Evolutionary conservation across 1,140 invertebrate genomes (phyloP).

Genomic region (Choristoneura fumiferana): DNA sequence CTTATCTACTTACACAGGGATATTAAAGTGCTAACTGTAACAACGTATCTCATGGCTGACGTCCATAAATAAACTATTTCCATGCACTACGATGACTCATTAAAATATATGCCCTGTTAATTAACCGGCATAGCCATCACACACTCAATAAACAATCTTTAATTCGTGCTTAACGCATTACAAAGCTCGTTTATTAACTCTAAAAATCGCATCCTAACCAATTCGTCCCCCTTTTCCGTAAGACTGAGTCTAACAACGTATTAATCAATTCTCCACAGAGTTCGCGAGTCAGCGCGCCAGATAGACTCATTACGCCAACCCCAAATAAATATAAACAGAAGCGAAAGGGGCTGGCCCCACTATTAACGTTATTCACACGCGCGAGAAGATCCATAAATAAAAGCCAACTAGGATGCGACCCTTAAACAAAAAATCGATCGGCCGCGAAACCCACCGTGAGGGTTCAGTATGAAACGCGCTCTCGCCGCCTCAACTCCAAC

Average conservation of each 20-base stretch:
- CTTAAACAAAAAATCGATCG: slow-evolving; percentile 41
- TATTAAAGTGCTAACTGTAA: too few relatives aligned
- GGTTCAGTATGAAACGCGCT: slow-evolving; percentile 12
- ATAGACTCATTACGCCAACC: slow-evolving; percentile 72
- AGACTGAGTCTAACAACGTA: slow-evolving; percentile 22
- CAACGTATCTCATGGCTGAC: too few relatives aligned
- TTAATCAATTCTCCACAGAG: slow-evolving; percentile 60
- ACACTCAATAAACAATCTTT: slow-evolving; percentile 14
- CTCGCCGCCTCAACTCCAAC: too few relatives aligned
- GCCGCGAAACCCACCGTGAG: not conserved
- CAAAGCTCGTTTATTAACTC: slow-evolving; percentile 16
- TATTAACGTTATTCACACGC: slow-evolving; percentile 72
- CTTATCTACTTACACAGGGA: too few relatives aligned
- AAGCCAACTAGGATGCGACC: slow-evolving; percentile 50
- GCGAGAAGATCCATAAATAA: slow-evolving; percentile 69
- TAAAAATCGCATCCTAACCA: not conserved
- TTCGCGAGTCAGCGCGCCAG: slow-evolving; percentile 72
- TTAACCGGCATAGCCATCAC: not conserved
- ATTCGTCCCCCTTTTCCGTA: slow-evolving; percentile 20
- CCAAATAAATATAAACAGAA: slow-evolving; percentile 76
- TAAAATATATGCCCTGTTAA: slow-evolving; percentile 17
- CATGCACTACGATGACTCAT: not conserved
- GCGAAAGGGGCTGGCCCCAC: slow-evolving; percentile 61
- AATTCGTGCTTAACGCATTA: slow-evolving; percentile 1
- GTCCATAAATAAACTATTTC: slow-evolving; percentile 7